A percentile compares a stretch with the other conserved stretches of the same genome.
phyloP scores from a whole-genome alignment of 2,888 invertebrate genomes.

The Lasioglossum pauxillum region DNA sequence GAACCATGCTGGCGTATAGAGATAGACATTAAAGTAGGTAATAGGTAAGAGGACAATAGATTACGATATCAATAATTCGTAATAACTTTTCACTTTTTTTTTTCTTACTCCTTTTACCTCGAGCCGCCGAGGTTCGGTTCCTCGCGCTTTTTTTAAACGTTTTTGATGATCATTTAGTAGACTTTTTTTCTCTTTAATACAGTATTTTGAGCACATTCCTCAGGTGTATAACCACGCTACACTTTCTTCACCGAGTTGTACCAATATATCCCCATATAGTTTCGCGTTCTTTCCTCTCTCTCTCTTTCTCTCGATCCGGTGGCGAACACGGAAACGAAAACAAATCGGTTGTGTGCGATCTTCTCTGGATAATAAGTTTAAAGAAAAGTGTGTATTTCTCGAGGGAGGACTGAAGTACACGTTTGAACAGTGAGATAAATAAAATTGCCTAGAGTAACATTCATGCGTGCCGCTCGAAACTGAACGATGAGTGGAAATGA shows the following conservation, averaged over 20 bases:
- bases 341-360: background rate
- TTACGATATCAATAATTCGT: slow-evolving; percentile 82
- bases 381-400: slow-evolving; percentile 17
- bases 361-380: background rate
- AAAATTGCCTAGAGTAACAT: slow-evolving; percentile 2
- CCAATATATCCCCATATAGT: slow-evolving; percentile 76
- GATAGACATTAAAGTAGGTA: slow-evolving; percentile 83
- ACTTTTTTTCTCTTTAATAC: slow-evolving; percentile 81
- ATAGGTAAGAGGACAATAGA: slow-evolving; percentile 82
- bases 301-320: background rate
- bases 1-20: slow-evolving; percentile 82
- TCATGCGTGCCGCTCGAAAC: background rate
- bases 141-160: slow-evolving; percentile 75
- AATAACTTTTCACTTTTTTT: slow-evolving; percentile 78
- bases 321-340: background rate
- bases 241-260: slow-evolving; percentile 84
- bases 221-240: slow-evolving; percentile 84
- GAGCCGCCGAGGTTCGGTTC: slow-evolving; percentile 75
- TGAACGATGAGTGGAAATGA: background rate
- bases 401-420: background rate
- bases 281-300: background rate
- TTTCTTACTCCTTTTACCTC: slow-evolving; percentile 53
- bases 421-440: background rate
- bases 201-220: slow-evolving; percentile 84
- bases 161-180: slow-evolving; percentile 79